These are phyloP conservation scores for Gambusia yucatana DNA, from an alignment of 2,797 vertebrate species.

Conservation along the genomic window DNA sequence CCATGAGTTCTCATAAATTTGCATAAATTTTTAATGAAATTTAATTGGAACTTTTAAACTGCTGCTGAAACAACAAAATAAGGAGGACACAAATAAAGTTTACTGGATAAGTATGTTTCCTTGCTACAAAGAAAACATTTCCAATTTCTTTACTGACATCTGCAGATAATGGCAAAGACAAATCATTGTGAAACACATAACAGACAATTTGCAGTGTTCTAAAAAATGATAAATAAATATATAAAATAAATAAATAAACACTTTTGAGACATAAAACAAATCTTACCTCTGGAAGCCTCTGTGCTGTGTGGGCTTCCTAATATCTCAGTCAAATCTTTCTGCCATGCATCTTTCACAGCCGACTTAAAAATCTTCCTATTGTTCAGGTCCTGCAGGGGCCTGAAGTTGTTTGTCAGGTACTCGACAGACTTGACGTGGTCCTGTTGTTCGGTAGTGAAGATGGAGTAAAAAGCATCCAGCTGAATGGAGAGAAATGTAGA, in stretches of 20 bases:
- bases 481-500: slow-evolving; percentile 66
- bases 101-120: not conserved
- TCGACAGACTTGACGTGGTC: slow-evolving; percentile 98
- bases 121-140: not conserved
- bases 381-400: slow-evolving; percentile 88
- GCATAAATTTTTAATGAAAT: not conserved
- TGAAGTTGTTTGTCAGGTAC: slow-evolving; percentile 97
- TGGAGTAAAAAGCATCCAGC: slow-evolving; percentile 98
- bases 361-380: slow-evolving; percentile 91
- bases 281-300: slow-evolving; percentile 93
- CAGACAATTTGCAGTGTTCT: not conserved
- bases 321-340: slow-evolving; percentile 87
- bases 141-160: not conserved
- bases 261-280: not conserved
- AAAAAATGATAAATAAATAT: not conserved
- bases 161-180: not conserved
- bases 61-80: not conserved
- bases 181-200: not conserved
- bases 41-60: slow-evolving; percentile 3
- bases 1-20: slow-evolving; percentile 1
- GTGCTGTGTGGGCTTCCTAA: slow-evolving; percentile 87
- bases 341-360: slow-evolving; percentile 94
- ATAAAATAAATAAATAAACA: not conserved
- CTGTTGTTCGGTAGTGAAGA: slow-evolving; percentile 98
- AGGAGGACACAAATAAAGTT: not conserved